Base-by-base conservation (phyloP, 2,888 invertebrate genomes). In the Pandemis cinnamomeana region DNA sequence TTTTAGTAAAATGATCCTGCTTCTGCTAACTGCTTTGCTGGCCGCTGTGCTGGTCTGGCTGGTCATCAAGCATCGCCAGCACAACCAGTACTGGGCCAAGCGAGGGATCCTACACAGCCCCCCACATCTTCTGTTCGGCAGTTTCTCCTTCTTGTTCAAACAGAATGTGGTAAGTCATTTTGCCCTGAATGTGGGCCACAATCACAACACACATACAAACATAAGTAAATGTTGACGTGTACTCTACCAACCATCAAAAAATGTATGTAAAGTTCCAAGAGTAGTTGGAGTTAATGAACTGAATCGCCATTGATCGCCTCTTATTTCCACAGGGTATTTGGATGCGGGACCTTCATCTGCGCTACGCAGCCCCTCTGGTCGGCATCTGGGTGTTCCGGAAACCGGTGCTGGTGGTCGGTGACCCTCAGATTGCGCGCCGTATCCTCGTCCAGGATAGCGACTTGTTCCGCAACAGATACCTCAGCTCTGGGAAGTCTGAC, bases 301-400 rank as follows among this genome's bases (percentile, higher is more conserved):
- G 15, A 7, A 8, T 44, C 27, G 27, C 27, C 1, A 36, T 36
- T 36, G 27, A 36, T n/a, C 4, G 27, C 27, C 27, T 36, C 5
- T 7, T n/a, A 13, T n/a, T 13, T n/a, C 7, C n/a, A 6, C 81
- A 89, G 91, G 77, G 81, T 3, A 4, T 80, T 67, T 91, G 88
- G 87, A 80, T 91, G 80, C 82, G 83, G 0, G 71, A 80, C 41
- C 13, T 87, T 0, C 89, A 90, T 79, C 70, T 79, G 0, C 75
- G 80, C 1, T 86, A 83, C 78, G 76, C 80, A 0, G 41, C 79
- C 0, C 88, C 90, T 0, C 90, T 90, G 77, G 77, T 87, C 0
- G 91, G 92, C 0, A 87, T 90, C 20, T 91, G 91, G 90, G 60
- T 85, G 68, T 87, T 91, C 77, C 89, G 90, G 89, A 79, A 85